Evolutionary conservation across 2,797 vertebrate species (phyloP).

Genomic region (Semaprochilodus insignis): DNA sequence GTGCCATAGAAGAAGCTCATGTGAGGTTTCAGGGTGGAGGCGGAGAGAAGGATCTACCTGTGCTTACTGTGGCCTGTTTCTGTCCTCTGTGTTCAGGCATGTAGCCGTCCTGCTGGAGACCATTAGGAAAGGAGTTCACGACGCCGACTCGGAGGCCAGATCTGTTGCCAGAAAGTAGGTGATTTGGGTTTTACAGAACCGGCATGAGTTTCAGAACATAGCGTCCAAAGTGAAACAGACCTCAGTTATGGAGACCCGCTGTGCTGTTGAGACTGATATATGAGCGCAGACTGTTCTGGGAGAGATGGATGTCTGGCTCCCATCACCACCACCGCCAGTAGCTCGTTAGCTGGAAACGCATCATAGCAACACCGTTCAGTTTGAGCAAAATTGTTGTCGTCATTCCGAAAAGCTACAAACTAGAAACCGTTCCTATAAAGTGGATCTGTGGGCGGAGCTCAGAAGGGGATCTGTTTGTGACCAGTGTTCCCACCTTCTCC

Average conservation of each 20-base stretch:
- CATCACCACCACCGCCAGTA: too few relatives aligned
- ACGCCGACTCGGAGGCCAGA: slow-evolving; percentile 93
- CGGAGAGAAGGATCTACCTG: slow-evolving; percentile 28
- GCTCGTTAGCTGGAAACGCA: too few relatives aligned
- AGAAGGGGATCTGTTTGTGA: background rate
- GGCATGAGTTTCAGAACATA: too few relatives aligned
- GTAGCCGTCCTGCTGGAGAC: slow-evolving; percentile 89
- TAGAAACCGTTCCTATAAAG: background rate
- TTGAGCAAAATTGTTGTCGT: too few relatives aligned
- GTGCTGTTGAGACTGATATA: too few relatives aligned
- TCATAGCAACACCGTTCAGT: too few relatives aligned
- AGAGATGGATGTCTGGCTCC: too few relatives aligned
- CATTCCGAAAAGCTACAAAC: too few relatives aligned
- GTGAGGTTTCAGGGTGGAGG: background rate
- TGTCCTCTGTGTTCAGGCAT: slow-evolving; percentile 79
- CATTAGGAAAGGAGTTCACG: slow-evolving; percentile 95
- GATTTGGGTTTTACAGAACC: background rate
- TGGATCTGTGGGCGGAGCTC: too few relatives aligned
- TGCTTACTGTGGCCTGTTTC: background rate
- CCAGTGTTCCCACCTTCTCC: background rate
- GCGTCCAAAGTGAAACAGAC: too few relatives aligned
- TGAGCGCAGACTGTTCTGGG: too few relatives aligned
- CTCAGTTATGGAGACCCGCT: too few relatives aligned
- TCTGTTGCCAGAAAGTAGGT: slow-evolving; percentile 94
- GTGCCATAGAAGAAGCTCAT: background rate